phyloP scores from a whole-genome alignment of 2,797 vertebrate species.

The Diplodus sargus region DNA sequence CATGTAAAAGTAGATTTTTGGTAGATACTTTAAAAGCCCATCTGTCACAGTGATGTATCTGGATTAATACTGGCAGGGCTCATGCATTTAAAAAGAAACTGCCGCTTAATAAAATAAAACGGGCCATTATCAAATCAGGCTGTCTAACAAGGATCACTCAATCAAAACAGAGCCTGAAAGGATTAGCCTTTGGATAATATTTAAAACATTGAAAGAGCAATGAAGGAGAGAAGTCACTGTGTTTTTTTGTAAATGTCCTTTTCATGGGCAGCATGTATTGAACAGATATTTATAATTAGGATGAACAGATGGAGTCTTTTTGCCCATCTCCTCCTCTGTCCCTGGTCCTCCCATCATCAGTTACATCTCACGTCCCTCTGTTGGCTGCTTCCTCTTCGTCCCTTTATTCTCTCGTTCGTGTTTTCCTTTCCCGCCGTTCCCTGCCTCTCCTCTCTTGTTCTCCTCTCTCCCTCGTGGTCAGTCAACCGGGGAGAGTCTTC shows the following conservation, averaged over 20 bases:
- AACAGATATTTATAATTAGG: constrained; percentile 14
- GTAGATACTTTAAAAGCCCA: constrained; percentile 19
- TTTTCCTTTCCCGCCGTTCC: background rate
- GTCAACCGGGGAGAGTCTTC: constrained; percentile 45
- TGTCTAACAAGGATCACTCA: background rate
- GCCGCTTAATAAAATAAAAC: background rate
- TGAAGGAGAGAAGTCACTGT: background rate
- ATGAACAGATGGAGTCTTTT: constrained; percentile 45
- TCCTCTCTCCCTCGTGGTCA: constrained; percentile 28
- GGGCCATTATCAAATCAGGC: constrained; percentile 2
- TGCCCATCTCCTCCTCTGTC: constrained; percentile 34
- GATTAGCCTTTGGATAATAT: background rate
- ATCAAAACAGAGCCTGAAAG: background rate
- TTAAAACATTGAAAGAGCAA: constrained; percentile 1
- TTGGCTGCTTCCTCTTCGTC: constrained; percentile 13
- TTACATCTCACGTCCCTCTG: constrained; percentile 29
- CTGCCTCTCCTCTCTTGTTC: constrained; percentile 2
- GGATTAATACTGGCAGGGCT: constrained; percentile 4
- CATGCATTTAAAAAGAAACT: background rate
- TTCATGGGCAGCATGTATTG: constrained; percentile 20
- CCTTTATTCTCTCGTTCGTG: background rate
- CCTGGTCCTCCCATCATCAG: constrained; percentile 7
- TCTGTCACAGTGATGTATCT: constrained; percentile 24
- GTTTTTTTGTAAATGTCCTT: background rate
- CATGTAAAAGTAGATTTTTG: constrained; percentile 2